These are phyloP conservation scores for Oscheius onirici DNA, from an alignment of 2,888 invertebrate species.

Conservation along the genomic window DNA sequence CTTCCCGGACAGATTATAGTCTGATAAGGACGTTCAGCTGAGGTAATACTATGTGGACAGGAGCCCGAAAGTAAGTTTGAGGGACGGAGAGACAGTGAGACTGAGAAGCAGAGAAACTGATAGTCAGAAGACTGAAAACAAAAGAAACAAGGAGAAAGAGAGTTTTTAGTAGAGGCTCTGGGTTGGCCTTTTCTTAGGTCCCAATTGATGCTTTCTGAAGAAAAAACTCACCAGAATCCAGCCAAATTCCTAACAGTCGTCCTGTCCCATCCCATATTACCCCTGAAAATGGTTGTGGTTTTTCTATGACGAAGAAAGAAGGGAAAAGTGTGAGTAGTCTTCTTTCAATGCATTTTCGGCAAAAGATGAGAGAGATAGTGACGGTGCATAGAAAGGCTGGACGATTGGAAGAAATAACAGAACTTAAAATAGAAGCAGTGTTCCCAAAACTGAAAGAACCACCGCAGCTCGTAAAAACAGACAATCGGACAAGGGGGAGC, in stretches of 20 bases:
- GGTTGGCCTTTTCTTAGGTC: too few species aligned
- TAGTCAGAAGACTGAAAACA: too few species aligned
- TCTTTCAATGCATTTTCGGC: neutral
- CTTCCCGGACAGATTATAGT: neutral
- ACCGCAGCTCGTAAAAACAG: too few species aligned
- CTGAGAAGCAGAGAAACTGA: too few species aligned
- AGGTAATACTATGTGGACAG: neutral
- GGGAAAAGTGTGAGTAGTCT: neutral
- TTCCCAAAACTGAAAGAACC: too few species aligned
- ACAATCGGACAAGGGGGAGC: neutral
- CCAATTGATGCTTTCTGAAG: too few species aligned
- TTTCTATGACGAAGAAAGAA: neutral
- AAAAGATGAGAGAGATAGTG: neutral
- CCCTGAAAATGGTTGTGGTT: conserved; percentile 1
- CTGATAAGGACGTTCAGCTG: neutral
- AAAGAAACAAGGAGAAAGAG: too few species aligned
- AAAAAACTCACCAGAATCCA: conserved; percentile 29
- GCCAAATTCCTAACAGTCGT: conserved; percentile 11
- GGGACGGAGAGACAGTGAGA: too few species aligned
- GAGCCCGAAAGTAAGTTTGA: neutral
- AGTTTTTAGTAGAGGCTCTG: too few species aligned
- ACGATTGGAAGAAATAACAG: neutral
- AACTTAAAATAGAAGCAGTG: neutral
- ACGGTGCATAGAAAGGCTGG: neutral
- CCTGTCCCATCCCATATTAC: conserved; percentile 11